A percentile compares a stretch with the other conserved stretches of the same genome.
These are phyloP conservation scores for Augochlorella aurata DNA, from an alignment of 2,888 invertebrate species.

Conservation along the genomic window DNA sequence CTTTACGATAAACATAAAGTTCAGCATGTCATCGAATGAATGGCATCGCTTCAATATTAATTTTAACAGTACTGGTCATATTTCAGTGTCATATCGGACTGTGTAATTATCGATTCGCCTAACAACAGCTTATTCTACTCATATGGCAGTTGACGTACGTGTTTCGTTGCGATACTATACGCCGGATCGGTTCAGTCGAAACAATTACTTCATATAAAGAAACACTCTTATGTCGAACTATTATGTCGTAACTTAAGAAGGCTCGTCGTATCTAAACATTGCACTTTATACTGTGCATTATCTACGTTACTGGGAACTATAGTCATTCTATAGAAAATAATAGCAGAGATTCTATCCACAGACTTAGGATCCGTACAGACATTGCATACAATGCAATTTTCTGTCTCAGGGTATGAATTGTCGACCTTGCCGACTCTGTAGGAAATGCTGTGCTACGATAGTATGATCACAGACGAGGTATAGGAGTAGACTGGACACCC, in stretches of 20 bases:
- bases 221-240: background rate
- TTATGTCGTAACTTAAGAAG: background rate
- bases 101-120: constrained; percentile 37
- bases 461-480: no score
- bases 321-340: constrained; percentile 12
- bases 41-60: background rate
- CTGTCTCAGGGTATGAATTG: no score
- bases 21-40: background rate
- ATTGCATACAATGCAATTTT: background rate
- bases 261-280: constrained; percentile 23
- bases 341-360: no score
- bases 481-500: no score
- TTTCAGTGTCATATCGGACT: background rate
- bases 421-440: no score
- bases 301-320: background rate
- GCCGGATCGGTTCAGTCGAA: background rate
- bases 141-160: constrained; percentile 9
- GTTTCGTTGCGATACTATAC: background rate
- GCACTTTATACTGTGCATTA: background rate
- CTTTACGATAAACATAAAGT: background rate
- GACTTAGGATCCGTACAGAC: no score
- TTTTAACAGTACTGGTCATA: background rate
- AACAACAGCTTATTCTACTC: background rate
- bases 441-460: no score
- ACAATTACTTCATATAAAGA: background rate